phyloP scores from a whole-genome alignment of 2,113 vertebrate species.

The Channa maculata region DNA sequence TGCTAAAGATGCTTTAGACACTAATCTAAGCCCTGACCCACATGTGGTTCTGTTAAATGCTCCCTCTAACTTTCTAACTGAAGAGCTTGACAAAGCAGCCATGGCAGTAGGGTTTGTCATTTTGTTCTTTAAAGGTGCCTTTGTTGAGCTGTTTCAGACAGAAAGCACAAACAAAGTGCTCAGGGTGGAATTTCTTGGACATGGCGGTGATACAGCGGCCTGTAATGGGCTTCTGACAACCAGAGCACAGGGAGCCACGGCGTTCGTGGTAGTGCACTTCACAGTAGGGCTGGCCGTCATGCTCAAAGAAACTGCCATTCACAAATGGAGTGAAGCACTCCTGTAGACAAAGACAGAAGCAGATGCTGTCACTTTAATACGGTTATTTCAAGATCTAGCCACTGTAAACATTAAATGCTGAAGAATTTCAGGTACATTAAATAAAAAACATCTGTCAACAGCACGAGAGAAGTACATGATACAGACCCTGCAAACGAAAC shows the following conservation, averaged over 20 bases:
- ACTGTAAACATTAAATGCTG: no score
- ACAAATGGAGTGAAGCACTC: conserved; percentile 97
- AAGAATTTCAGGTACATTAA: not conserved
- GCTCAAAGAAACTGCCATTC: conserved; percentile 98
- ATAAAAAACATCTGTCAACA: not conserved
- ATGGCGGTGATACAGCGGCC: conserved; percentile 99
- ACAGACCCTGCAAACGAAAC: conserved; percentile 98
- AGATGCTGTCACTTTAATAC: not conserved
- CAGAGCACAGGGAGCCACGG: conserved; percentile 95
- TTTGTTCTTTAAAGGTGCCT: conserved; percentile 99
- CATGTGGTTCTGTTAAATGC: not conserved
- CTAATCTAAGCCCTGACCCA: conserved; percentile 22
- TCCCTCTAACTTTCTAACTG: conserved; percentile 84
- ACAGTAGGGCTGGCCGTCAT: conserved; percentile 97
- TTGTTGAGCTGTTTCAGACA: conserved; percentile 99
- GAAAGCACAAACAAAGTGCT: conserved; percentile 99
- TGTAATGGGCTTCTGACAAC: conserved; percentile 99
- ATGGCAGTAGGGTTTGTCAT: conserved; percentile 99
- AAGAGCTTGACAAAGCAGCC: conserved; percentile 99
- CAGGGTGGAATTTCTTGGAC: conserved; percentile 98
- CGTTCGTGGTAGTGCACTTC: conserved; percentile 98
- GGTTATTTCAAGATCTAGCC: no score
- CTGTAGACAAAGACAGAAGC: conserved; percentile 72
- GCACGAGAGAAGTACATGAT: not conserved
- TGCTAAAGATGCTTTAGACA: conserved; percentile 35